Evolutionary conservation across 2,113 vertebrate species (phyloP), one percentile per base, ranked within the genome.

Genomic region (Pelecanus crispus): DNA sequence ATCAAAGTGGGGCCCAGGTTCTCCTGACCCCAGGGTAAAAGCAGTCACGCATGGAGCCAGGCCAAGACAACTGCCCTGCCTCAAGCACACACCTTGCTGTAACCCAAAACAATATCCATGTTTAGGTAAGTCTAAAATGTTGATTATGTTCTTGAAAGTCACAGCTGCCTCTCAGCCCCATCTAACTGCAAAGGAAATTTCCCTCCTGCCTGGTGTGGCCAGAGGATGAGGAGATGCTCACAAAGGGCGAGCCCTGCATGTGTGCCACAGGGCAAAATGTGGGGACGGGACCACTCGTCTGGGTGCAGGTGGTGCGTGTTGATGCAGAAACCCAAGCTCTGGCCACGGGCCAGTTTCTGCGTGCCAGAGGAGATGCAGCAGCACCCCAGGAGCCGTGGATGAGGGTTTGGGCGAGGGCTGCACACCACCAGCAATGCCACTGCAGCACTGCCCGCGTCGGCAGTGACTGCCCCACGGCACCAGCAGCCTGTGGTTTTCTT

Each of bases 61-160:
- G 10, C 31, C 68, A 81, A 28, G 26, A 22, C 26, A 73, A 32
- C 83, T 68, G 55, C 49, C 34, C 44, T 53, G 66, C 44, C 81
- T 56, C 81, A n/a, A 38, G 28, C 3, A 3, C 72, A 81, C 34
- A 55, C 49, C 36, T 56, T 13, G 9, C 81, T 70, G 44, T 36
- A 91, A 77, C 49, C 36, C 58, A 53, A 73, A 93, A 17, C 6
- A 7, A 31, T 7, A 49, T 4, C 38, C 47, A 19, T 4, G 22
- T 42, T 58, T 17, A 55, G 38, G 19, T 17, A 65, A 92, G 82
- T 59, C 94, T 94, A 36, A 96, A 38, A 28, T 65, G 81, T 88
- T 94, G 84, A 44, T 96, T 72, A 81, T 44, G 45, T 81, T 88
- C 84, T 88, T 91, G 68, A 93, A 78, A 91, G 89, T 67, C 75